These are phyloP conservation scores for Philonicus albiceps DNA, from an alignment of 2,888 invertebrate species.

Conservation along the genomic window DNA sequence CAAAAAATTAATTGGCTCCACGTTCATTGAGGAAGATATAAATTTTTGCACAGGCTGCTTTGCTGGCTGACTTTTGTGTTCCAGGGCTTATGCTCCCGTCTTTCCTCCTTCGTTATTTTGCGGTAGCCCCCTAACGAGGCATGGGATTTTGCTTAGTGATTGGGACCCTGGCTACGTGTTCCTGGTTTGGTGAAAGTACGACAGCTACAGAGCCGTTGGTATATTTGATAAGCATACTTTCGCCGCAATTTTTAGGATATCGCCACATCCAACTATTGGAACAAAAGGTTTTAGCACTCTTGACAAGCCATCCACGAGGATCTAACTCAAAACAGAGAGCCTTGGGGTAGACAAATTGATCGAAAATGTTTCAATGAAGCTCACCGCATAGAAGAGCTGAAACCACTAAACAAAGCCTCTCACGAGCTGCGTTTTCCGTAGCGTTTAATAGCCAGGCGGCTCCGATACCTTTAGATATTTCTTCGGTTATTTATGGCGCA, in stretches of 20 bases:
- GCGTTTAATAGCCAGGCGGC: neutral
- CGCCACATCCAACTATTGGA: neutral
- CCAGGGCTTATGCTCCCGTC: neutral
- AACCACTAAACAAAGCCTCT: neutral
- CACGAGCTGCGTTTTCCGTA: neutral
- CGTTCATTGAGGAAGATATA: constrained; percentile 45
- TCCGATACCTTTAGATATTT: constrained; percentile 24
- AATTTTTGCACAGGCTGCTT: constrained; percentile 12
- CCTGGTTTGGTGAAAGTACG: constrained; percentile 7
- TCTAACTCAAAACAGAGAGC: neutral
- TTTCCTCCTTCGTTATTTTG: neutral
- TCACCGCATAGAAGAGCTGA: neutral
- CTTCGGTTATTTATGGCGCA: constrained; percentile 44
- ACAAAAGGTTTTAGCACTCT: neutral
- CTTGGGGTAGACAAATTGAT: constrained; percentile 16
- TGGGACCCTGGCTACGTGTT: neutral
- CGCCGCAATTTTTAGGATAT: neutral
- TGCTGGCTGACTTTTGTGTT: neutral
- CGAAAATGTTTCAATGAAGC: constrained; percentile 22
- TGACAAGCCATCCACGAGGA: neutral
- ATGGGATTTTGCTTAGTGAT: neutral
- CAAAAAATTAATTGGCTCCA: constrained; percentile 43
- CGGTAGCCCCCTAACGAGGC: neutral
- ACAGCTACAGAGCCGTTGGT: neutral
- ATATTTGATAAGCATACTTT: neutral